Conservation (phyloP, 2,113 vertebrate species). For the Chlamydotis undulata region DNA sequence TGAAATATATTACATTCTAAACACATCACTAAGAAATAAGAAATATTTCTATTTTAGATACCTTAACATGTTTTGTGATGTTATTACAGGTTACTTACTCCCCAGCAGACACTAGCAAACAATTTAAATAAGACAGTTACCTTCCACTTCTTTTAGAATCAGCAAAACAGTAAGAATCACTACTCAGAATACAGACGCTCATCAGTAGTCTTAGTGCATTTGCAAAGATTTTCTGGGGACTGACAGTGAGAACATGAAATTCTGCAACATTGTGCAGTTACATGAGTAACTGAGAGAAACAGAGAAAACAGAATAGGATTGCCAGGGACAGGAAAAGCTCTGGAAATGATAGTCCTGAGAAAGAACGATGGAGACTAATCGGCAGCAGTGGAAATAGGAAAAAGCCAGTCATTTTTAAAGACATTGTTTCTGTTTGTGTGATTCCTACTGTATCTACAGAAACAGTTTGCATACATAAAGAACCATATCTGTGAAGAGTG, state of each 20-base stretch:
- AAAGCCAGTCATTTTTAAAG: not conserved
- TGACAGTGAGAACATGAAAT: not conserved
- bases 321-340: not conserved
- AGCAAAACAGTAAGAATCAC: not conserved
- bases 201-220: not conserved
- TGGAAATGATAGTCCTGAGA: constrained; percentile 16
- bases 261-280: not conserved
- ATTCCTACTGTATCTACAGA: not conserved
- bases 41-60: not conserved
- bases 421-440: not conserved
- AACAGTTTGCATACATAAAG: not conserved
- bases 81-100: not conserved
- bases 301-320: not conserved
- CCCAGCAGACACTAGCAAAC: not conserved
- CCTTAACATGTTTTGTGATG: not conserved
- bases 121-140: not conserved
- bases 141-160: not conserved
- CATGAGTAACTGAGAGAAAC: not conserved
- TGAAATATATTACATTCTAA: not conserved
- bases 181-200: not conserved
- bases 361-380: not conserved
- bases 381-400: not conserved
- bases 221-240: not conserved
- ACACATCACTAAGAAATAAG: not conserved
- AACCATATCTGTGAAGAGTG: not conserved